Evolutionary conservation across 2,888 invertebrate species (phyloP).

Genomic region (Calephelis perditalis): DNA sequence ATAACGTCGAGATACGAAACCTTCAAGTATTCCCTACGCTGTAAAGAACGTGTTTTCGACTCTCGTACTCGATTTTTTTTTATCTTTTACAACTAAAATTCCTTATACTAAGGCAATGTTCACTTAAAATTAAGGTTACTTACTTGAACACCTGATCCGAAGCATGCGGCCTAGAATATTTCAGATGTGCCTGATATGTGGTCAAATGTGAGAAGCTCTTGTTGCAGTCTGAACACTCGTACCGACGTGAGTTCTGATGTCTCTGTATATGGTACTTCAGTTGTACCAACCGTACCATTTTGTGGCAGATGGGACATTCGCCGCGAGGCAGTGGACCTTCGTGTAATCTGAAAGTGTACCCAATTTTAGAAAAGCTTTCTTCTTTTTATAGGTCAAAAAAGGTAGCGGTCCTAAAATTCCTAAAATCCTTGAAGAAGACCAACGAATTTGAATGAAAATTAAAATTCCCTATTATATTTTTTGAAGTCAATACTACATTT

Average conservation of each 20-base stretch:
- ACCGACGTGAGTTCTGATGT: constrained; percentile 50
- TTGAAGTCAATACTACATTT: too few species aligned
- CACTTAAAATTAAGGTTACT: constrained; percentile 31
- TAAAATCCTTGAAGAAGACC: background rate
- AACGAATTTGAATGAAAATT: background rate
- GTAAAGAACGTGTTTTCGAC: too few species aligned
- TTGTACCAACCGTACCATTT: constrained; percentile 60
- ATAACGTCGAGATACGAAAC: too few species aligned
- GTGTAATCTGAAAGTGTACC: constrained; percentile 46
- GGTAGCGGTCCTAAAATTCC: background rate
- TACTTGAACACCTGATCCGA: constrained; percentile 61
- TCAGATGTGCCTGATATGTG: constrained; percentile 63
- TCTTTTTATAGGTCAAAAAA: background rate
- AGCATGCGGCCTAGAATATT: constrained; percentile 62
- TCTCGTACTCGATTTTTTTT: too few species aligned
- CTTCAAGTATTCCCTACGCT: too few species aligned
- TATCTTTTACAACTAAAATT: too few species aligned
- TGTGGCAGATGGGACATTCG: constrained; percentile 61
- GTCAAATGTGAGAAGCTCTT: constrained; percentile 62
- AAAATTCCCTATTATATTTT: too few species aligned
- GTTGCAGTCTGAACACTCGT: constrained; percentile 56
- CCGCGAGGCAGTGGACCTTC: constrained; percentile 59
- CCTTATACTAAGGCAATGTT: too few species aligned
- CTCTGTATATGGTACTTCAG: constrained; percentile 63
- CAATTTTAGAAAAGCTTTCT: background rate